These are phyloP conservation scores for Pammene fasciana DNA, from an alignment of 2,888 invertebrate genomes.

Conservation along the genomic window DNA sequence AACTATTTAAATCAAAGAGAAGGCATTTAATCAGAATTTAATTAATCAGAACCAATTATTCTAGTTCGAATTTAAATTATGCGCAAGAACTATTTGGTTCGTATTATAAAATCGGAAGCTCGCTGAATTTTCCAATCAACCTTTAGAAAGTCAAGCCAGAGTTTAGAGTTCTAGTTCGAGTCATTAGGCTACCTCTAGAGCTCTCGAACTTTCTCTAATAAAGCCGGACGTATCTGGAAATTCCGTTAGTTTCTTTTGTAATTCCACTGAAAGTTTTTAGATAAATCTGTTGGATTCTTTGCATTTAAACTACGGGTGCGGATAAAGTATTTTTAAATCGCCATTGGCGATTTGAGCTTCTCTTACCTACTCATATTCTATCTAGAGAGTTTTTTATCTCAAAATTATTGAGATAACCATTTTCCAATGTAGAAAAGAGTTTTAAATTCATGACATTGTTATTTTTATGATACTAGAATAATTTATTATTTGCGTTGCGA, in stretches of 20 bases:
- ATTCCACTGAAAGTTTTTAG: slow-evolving; percentile 23
- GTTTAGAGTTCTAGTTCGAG: slow-evolving; percentile 5
- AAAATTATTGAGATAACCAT: slow-evolving; percentile 4
- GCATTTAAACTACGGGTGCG: slow-evolving; percentile 17
- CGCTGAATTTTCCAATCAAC: slow-evolving; percentile 5
- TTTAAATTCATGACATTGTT: neutral
- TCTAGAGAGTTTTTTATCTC: slow-evolving; percentile 9
- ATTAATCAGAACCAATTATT: slow-evolving; percentile 11
- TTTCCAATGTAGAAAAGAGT: neutral
- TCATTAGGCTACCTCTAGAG: slow-evolving; percentile 16
- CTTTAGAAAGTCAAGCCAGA: neutral
- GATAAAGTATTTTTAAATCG: neutral
- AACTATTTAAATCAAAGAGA: neutral
- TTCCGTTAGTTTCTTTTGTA: slow-evolving; percentile 11
- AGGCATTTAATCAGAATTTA: neutral
- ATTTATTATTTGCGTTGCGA: neutral
- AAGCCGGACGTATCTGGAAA: slow-evolving; percentile 17
- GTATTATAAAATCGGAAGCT: slow-evolving; percentile 4
- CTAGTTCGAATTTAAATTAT: slow-evolving; percentile 6
- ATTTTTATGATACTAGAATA: neutral
- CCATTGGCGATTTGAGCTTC: neutral
- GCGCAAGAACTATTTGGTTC: neutral
- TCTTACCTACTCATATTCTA: neutral
- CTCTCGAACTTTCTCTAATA: slow-evolving; percentile 11
- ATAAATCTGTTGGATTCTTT: slow-evolving; percentile 21